Conservation (phyloP, 2,113 vertebrate genomes). For the Arvicanthis niloticus region DNA sequence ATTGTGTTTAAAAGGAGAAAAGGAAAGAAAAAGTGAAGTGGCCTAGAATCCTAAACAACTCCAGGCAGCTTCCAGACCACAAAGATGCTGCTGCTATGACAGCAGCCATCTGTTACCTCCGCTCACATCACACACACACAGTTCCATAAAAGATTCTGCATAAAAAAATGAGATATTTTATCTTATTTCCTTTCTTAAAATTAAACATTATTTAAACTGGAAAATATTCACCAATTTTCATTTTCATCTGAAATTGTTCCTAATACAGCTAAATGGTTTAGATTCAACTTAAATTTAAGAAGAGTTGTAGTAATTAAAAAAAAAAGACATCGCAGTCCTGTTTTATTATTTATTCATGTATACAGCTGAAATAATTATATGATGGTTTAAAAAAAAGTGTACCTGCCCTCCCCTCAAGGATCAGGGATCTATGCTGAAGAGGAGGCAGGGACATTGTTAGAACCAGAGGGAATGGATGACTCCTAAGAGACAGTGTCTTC, state of each 20-base stretch:
- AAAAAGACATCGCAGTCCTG: background rate
- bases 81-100: background rate
- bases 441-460: too few species aligned
- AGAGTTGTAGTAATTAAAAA: background rate
- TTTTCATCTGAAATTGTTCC: background rate
- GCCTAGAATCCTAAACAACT: constrained; percentile 9
- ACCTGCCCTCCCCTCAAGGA: background rate
- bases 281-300: constrained; percentile 39
- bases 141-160: background rate
- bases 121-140: background rate
- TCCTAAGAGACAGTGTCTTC: background rate
- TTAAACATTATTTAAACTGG: background rate
- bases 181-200: background rate
- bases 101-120: background rate
- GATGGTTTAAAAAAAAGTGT: background rate
- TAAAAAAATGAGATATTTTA: background rate
- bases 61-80: constrained; percentile 38
- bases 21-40: background rate
- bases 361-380: background rate
- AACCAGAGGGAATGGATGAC: background rate
- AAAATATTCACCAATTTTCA: background rate
- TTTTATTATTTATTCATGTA: background rate
- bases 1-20: background rate
- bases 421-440: background rate
- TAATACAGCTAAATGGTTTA: background rate